Conservation (phyloP, 2,888 invertebrate species). For the Coelopa pilipes region DNA sequence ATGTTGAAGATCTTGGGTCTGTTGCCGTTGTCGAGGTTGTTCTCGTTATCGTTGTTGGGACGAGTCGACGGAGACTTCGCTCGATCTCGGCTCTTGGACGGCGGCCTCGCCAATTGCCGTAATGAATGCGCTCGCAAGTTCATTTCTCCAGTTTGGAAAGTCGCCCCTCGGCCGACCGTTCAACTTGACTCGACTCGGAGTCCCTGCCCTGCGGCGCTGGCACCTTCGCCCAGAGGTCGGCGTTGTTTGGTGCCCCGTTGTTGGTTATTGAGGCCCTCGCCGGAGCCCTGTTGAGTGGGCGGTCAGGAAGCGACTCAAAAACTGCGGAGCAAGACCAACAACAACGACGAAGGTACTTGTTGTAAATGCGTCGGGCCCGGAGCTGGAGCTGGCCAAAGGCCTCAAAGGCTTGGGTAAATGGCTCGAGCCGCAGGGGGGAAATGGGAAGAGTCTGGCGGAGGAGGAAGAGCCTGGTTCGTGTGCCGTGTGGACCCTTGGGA, state of each 20-base stretch:
- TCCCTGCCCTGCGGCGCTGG: background rate
- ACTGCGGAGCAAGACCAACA: too few relatives aligned
- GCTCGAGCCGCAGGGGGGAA: too few relatives aligned
- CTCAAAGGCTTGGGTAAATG: too few relatives aligned
- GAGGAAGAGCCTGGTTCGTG: background rate
- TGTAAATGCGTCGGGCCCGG: too few relatives aligned
- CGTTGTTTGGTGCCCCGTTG: background rate
- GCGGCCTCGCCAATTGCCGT: slow-evolving; percentile 27
- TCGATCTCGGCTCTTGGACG: slow-evolving; percentile 14
- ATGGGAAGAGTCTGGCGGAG: background rate
- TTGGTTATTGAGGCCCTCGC: background rate
- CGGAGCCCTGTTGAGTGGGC: background rate
- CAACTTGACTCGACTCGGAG: background rate
- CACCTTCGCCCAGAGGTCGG: background rate
- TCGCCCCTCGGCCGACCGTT: background rate
- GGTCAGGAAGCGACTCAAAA: background rate
- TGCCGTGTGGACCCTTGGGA: background rate
- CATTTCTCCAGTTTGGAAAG: slow-evolving; percentile 35
- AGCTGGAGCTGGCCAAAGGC: too few relatives aligned
- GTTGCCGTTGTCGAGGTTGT: background rate
- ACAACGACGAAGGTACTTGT: too few relatives aligned
- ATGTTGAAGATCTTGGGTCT: too few relatives aligned
- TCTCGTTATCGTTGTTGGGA: background rate
- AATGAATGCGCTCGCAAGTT: slow-evolving; percentile 36
- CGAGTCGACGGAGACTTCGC: background rate